A percentile compares a stretch with the other conserved stretches of the same genome.
Conservation (phyloP, 2,888 invertebrate genomes). For the Halictus ligatus region DNA sequence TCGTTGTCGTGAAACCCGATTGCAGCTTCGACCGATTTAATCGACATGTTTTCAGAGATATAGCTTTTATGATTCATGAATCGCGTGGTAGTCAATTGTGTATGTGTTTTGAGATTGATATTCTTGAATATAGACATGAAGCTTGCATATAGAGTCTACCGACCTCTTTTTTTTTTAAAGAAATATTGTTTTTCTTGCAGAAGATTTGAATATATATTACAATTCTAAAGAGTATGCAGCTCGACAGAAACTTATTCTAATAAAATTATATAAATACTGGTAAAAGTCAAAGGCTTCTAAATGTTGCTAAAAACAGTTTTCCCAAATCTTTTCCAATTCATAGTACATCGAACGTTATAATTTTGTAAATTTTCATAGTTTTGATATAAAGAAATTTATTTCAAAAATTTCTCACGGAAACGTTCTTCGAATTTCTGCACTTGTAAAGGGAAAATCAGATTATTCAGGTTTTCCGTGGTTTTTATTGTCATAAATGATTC, state of each 20-base stretch:
- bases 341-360: not conserved
- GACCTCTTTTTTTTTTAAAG: not conserved
- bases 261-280: not conserved
- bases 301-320: not conserved
- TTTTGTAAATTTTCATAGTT: not conserved
- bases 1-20: not conserved
- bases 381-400: too few relatives aligned
- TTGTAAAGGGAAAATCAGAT: too few relatives aligned
- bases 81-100: not conserved
- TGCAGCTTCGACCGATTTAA: not conserved
- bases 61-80: not conserved
- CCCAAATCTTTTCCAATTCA: not conserved
- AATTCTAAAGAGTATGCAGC: not conserved
- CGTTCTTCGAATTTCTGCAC: too few relatives aligned
- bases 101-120: not conserved
- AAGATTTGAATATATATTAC: not conserved
- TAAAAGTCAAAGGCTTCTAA: not conserved
- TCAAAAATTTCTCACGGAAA: too few relatives aligned
- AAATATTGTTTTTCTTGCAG: not conserved
- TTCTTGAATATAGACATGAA: not conserved
- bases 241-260: not conserved
- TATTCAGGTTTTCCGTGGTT: not conserved
- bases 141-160: not conserved
- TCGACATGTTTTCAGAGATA: not conserved
- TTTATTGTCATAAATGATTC: not conserved